Evolutionary conservation across 2,797 vertebrate genomes (phyloP).

Genomic region (Trichosurus vulpecula): DNA sequence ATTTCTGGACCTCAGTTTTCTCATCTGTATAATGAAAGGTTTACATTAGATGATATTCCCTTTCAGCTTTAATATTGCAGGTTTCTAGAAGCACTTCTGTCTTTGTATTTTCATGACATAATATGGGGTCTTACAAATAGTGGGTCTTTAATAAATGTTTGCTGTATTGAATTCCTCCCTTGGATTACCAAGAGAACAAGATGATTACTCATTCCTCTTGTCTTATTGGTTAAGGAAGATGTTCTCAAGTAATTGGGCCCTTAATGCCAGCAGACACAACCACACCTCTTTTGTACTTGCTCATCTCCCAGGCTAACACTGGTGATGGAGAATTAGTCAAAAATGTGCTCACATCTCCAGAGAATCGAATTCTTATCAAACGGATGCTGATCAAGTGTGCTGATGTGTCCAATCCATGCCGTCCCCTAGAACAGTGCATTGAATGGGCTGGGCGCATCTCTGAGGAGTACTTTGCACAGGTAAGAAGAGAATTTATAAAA

Average conservation of each 20-base stretch:
- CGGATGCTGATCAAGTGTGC: slow-evolving; percentile 98
- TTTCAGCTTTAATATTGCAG: neutral
- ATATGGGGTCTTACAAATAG: neutral
- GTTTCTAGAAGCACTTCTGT: neutral
- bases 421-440: slow-evolving; percentile 92
- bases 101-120: neutral
- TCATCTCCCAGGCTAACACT: slow-evolving; percentile 81
- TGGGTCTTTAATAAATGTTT: neutral
- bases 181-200: neutral
- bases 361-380: slow-evolving; percentile 96
- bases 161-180: neutral
- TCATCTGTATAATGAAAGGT: neutral
- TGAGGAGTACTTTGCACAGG: slow-evolving; percentile 98
- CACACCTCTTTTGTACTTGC: neutral
- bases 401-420: slow-evolving; percentile 96
- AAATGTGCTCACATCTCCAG: slow-evolving; percentile 90
- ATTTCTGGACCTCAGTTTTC: neutral
- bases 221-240: neutral
- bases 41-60: neutral
- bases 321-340: slow-evolving; percentile 88
- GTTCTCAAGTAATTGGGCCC: neutral
- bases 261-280: neutral
- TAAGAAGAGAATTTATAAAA: slow-evolving; percentile 74
- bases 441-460: slow-evolving; percentile 98
- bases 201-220: neutral